Evolutionary conservation across 2,888 invertebrate species (phyloP), one percentile per base, ranked within the genome.

Genomic region (Cyclophora punctaria): DNA sequence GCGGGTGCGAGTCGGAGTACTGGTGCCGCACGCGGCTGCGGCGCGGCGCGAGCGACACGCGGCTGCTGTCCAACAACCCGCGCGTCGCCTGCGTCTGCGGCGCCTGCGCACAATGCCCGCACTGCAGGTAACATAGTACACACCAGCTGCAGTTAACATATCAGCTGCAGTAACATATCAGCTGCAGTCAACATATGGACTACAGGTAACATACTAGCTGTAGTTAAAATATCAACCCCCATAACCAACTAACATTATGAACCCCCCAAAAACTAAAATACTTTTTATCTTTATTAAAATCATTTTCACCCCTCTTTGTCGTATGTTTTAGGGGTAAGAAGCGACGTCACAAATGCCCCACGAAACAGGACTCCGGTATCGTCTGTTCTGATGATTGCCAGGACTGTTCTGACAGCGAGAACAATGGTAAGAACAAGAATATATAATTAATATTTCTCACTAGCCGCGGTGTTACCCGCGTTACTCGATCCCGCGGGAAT

Each of bases 331-430:
- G 86, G 48, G 83, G 85, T 0, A 73, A 78, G 2, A 69, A 80
- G 5, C 73, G 81, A 41, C 71, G 73, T 49, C 74, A 71, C 49
- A 60, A 61, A 2, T 84, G 86, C 55, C 76, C 85, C 0, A 76
- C 75, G 35, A 89, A 89, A 52, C 89, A 89, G 54, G 89, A 89
- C 62, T 89, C 89, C 0, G 89, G 89, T 2, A 83, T 89, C 47
- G 78, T 78, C 5, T 85, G 87, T 58, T 78, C 84, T 0, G 85
- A 83, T 5, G 88, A 88, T 7, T 84, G 83, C 40, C 68, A 77
- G 0, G 86, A 88, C 48, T 82, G 79, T 51, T 66, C 71, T 0
- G 84, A 83, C 41, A 56, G 63, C 2, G 84, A 85, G 34, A 67
- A 63, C 2, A 62, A 69, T 49, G 80, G 82, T 80, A 58, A 47